A percentile compares a stretch with the other conserved stretches of the same genome.
Evolutionary conservation across 1,140 invertebrate genomes (phyloP).

Genomic region (Drosophila suzukii): DNA sequence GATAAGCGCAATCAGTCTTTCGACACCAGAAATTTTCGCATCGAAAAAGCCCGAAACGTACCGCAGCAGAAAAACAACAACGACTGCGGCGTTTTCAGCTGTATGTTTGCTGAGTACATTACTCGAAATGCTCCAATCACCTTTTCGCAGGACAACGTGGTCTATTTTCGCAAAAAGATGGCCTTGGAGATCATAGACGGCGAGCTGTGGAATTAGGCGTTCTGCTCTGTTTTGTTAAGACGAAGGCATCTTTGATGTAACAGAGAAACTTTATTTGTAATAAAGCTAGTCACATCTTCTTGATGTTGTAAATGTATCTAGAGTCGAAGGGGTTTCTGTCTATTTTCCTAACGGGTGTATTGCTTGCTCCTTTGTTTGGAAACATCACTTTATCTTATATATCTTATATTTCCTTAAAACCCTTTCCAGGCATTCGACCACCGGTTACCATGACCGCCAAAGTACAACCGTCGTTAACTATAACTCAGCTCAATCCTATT

Average conservation of each 20-base stretch:
- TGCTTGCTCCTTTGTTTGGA: background rate
- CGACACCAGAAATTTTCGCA: constrained; percentile 90
- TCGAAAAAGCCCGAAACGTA: constrained; percentile 89
- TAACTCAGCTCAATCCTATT: constrained; percentile 78
- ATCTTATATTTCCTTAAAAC: background rate
- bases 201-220: constrained; percentile 1
- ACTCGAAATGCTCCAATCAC: constrained; percentile 91
- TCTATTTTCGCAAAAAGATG: constrained; percentile 96
- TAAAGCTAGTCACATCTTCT: background rate
- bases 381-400: background rate
- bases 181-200: constrained; percentile 92
- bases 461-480: constrained; percentile 81
- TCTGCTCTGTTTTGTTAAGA: background rate
- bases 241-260: background rate
- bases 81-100: constrained; percentile 98
- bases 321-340: background rate
- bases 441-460: constrained; percentile 81
- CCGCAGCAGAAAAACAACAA: constrained; percentile 97
- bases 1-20: constrained; percentile 93
- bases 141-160: constrained; percentile 95
- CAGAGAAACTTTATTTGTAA: background rate
- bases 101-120: constrained; percentile 97
- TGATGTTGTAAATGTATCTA: background rate
- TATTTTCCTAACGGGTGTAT: background rate
- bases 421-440: constrained; percentile 59